Evolutionary conservation across 2,888 invertebrate genomes (phyloP), one percentile per base, ranked within the genome.

Genomic region (Cybosia mesomella): DNA sequence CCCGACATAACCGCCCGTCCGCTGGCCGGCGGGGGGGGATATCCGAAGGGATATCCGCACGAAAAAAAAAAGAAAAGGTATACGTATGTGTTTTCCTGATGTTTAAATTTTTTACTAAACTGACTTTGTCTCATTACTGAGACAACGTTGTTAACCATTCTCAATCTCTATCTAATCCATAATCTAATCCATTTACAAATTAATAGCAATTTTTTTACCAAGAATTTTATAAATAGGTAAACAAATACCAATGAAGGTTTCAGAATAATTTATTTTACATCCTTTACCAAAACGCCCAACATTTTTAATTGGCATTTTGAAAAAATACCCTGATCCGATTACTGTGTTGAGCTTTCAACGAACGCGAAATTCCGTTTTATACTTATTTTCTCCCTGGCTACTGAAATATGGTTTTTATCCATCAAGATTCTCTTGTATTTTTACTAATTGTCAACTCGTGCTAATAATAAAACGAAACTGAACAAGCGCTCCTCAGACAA

Each of bases 261-360:
- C 63, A 75, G 72, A 78, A 72, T 87, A 88, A 92, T 92, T 91
- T 90, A 90, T 91, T 89, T 90, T 85, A 84, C 86, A 85, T 88
- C 85, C 86, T 84, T 84, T 85, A 87, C 87, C 86, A 87, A 84
- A 79, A 82, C 87, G 81, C 83, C 87, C 83, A 84, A 83, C 84
- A 84, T 89, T 92, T 90, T 92, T 94, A 95, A 94, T 94, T 94
- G 94, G 93, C 89, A 85, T 85, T 84, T 86, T 93, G 93, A 94
- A 93, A 92, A 93, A 94, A 92, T 84, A 79, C 75, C 83, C 81
- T 86, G 86, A 89, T 94, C 92, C 84, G 85, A 85, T 93, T 93
- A 90, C 93, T 80, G 80, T 74, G 82, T 81, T 77, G 82, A 85
- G 87, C 88, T 89, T 87, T 88, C 86, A 90, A 87, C 85, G 85